phyloP scores from a whole-genome alignment of 2,888 invertebrate species.

The Protula sp. region DNA sequence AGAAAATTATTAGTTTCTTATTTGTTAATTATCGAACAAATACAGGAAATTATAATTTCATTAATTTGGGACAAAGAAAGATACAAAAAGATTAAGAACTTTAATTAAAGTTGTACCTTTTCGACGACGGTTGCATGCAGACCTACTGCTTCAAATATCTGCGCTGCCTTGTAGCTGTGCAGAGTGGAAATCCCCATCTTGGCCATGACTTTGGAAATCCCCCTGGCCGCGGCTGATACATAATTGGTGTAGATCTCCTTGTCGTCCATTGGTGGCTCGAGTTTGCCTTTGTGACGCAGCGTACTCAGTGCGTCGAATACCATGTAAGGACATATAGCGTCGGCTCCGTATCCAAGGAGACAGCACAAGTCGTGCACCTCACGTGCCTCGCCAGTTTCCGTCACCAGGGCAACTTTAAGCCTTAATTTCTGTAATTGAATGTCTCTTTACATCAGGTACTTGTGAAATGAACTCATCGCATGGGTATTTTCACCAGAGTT shows the following conservation, averaged over 20 bases:
- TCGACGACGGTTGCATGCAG: conserved; percentile 79
- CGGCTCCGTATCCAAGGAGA: conserved; percentile 91
- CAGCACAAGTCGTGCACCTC: conserved; percentile 93
- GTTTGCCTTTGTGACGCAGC: conserved; percentile 77
- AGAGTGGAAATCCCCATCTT: conserved; percentile 99
- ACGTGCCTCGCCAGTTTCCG: conserved; percentile 87
- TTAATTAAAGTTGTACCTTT: conserved; percentile 87
- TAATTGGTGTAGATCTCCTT: conserved; percentile 73
- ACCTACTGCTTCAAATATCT: conserved; percentile 98
- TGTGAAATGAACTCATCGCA: too few relatives aligned
- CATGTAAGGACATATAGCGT: conserved; percentile 94
- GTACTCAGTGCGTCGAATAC: conserved; percentile 88
- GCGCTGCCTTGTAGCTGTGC: conserved; percentile 97
- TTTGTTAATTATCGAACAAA: too few relatives aligned
- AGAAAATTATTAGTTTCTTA: too few relatives aligned
- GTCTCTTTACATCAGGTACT: too few relatives aligned
- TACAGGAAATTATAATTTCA: too few relatives aligned
- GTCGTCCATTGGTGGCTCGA: conserved; percentile 72
- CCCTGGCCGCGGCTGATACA: conserved; percentile 83
- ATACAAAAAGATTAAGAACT: too few relatives aligned
- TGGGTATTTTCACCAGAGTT: too few relatives aligned
- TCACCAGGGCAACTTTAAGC: conserved; percentile 90
- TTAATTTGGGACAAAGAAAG: too few relatives aligned
- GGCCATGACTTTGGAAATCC: conserved; percentile 90
- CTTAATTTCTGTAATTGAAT: conserved; percentile 79